phyloP scores from a whole-genome alignment of 2,888 invertebrate genomes.

The Hartigia nigra region DNA sequence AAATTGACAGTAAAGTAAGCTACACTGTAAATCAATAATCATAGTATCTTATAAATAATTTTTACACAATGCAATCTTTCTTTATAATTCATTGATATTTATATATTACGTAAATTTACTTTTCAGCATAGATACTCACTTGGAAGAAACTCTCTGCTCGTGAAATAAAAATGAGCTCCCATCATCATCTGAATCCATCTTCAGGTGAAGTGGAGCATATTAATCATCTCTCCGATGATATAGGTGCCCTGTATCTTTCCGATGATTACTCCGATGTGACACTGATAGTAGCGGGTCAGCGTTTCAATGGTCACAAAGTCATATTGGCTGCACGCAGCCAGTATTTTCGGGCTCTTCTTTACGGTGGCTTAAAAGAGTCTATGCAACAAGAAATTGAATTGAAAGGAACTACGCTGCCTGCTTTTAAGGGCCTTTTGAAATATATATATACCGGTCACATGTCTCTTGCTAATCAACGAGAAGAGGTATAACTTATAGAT shows the following conservation, averaged over 20 bases:
- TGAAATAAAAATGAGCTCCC: constrained; percentile 55
- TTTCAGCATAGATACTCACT: background rate
- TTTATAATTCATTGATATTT: background rate
- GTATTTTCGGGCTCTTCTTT: constrained; percentile 89
- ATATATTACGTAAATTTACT: background rate
- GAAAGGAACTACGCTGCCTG: constrained; percentile 83
- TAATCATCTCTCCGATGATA: constrained; percentile 83
- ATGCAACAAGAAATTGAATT: constrained; percentile 84
- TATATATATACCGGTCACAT: constrained; percentile 94
- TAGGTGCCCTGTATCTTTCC: constrained; percentile 86
- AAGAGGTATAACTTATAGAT: constrained; percentile 65
- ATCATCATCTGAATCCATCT: constrained; percentile 54
- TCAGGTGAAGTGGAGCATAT: constrained; percentile 76
- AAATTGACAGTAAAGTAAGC: background rate
- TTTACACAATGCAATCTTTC: background rate
- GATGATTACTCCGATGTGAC: constrained; percentile 93
- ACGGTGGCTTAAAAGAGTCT: constrained; percentile 82
- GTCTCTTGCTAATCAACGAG: constrained; percentile 69
- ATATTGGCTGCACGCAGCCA: constrained; percentile 95
- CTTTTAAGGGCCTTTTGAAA: constrained; percentile 89
- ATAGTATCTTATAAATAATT: background rate
- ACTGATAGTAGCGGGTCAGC: constrained; percentile 83
- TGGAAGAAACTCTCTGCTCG: background rate
- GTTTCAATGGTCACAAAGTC: constrained; percentile 79
- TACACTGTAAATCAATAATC: background rate